phyloP scores from a whole-genome alignment of 64 coral and sea anemone genomes.

The Stylophora pistillata region DNA sequence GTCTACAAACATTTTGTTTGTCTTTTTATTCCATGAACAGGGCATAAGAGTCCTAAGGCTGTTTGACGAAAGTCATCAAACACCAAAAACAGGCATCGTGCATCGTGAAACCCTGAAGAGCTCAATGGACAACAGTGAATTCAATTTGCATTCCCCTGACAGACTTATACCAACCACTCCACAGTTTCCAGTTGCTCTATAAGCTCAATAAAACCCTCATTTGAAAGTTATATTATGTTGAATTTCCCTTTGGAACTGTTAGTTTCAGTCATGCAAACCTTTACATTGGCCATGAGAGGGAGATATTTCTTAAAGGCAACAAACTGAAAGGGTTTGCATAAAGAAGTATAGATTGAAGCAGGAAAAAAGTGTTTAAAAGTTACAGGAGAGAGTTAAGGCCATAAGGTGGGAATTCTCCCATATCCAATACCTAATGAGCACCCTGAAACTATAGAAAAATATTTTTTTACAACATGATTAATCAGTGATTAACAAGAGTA shows the following conservation, averaged over 20 bases:
- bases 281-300: too few species aligned
- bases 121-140: conserved; percentile 4
- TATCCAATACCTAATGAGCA: too few species aligned
- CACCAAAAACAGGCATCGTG: neutral
- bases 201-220: too few species aligned
- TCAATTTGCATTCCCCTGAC: conserved; percentile 17
- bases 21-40: neutral
- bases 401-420: too few species aligned
- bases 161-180: neutral
- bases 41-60: conserved; percentile 13
- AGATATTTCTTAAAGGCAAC: too few species aligned
- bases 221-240: neutral
- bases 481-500: too few species aligned
- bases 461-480: too few species aligned
- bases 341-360: too few species aligned
- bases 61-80: conserved; percentile 1
- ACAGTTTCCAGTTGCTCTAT: neutral
- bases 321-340: too few species aligned
- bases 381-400: too few species aligned
- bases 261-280: neutral
- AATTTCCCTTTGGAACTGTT: neutral
- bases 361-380: too few species aligned
- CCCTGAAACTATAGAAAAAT: too few species aligned
- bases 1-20: neutral
- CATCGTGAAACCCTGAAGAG: neutral